A percentile compares a stretch with the other conserved stretches of the same genome.
These are phyloP conservation scores for Cephus runcator DNA, from an alignment of 2,888 invertebrate species.

Conservation along the genomic window DNA sequence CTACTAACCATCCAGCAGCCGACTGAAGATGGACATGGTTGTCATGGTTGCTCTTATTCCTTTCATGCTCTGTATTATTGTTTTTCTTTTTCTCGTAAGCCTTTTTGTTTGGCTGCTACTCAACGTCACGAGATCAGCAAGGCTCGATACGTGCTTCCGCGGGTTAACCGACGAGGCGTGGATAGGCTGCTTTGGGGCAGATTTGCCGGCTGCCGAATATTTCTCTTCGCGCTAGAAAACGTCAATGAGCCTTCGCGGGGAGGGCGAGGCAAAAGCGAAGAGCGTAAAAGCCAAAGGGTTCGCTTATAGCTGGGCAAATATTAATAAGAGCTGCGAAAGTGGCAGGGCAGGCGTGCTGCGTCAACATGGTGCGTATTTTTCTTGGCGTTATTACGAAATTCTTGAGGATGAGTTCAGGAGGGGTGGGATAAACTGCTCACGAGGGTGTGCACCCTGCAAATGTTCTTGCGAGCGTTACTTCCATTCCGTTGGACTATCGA, in stretches of 20 bases:
- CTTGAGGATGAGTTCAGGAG: neutral
- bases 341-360: conserved; percentile 12
- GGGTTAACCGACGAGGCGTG: neutral
- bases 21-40: neutral
- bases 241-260: neutral
- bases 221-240: neutral
- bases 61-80: neutral
- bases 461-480: neutral
- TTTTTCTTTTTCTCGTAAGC: neutral
- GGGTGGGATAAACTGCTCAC: neutral
- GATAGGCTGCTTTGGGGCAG: neutral
- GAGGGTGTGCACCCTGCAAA: neutral
- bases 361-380: conserved; percentile 22
- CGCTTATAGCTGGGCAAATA: conserved; percentile 28
- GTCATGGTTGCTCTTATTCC: neutral
- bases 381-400: conserved; percentile 9
- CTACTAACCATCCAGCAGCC: neutral
- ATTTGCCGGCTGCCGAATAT: neutral
- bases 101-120: neutral
- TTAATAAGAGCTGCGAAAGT: conserved; percentile 20
- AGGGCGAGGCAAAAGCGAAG: conserved; percentile 19
- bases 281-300: conserved; percentile 14
- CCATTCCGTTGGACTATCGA: neutral
- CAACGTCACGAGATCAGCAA: neutral
- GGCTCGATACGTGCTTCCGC: neutral